Conservation (phyloP, 2,113 vertebrate species). For the Chaetura pelagica region DNA sequence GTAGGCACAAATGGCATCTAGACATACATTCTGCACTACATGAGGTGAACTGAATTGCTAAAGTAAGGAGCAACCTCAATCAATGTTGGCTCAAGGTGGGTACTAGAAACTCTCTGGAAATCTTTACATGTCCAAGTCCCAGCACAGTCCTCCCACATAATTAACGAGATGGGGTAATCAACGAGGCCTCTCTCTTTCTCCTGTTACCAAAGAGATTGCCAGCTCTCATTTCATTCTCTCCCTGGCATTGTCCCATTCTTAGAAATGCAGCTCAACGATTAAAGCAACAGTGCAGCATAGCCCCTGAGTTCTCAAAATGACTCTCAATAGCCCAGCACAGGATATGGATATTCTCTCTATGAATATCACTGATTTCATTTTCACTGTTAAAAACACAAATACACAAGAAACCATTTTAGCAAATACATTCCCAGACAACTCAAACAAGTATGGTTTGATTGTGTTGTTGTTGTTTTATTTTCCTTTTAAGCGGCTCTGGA, state of each 20-base stretch:
- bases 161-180: not conserved
- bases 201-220: not conserved
- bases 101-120: not conserved
- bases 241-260: not conserved
- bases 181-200: not conserved
- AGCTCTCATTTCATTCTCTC: not conserved
- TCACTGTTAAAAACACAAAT: not conserved
- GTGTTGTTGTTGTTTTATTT: not conserved
- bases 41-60: not conserved
- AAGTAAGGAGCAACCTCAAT: not conserved
- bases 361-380: not conserved
- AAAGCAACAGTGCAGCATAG: not conserved
- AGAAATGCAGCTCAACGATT: not conserved
- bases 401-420: not conserved
- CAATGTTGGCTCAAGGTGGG: not conserved
- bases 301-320: not conserved
- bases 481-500: slow-evolving; percentile 2
- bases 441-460: not conserved
- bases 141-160: not conserved
- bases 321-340: not conserved
- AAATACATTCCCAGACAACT: not conserved
- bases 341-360: not conserved
- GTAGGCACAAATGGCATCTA: not conserved
- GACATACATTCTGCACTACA: not conserved
- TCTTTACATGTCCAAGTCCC: not conserved